Evolutionary conservation across 2,888 invertebrate genomes (phyloP), one percentile per base, ranked within the genome.

Genomic region (Lasioglossum morio): DNA sequence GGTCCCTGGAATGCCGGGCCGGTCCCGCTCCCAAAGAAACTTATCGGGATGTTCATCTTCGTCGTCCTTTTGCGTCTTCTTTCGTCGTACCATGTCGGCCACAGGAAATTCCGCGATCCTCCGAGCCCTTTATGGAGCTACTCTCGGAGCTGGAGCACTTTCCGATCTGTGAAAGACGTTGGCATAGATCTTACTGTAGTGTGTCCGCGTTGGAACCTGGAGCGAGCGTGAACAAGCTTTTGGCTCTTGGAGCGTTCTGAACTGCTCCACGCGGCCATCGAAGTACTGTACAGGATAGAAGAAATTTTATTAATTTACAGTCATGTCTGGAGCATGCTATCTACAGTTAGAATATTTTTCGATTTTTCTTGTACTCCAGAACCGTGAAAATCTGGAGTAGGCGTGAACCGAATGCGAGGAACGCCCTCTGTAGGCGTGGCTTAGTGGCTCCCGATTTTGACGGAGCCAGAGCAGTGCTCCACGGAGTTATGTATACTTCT

Each of bases 21-120:
- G 90, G 89, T 87, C 82, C 53, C 30, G 80, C 77, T 77, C 85
- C 85, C 82, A 90, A 88, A 89, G 90, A 79, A 73, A 84, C 86
- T 88, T 90, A 90, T 90, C 90, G 84, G 82, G 87, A 84, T 90
- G 91, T 90, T 81, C 87, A 90, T 91, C 91, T 91, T 85, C 77
- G 76, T 86, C 84, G 79, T 89, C 70, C 81, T 86, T 85, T 85
- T 82, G 76, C 87, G 57, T 77, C 84, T 80, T 79, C 87, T 78
- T 81, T 86, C 79, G 77, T 69, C 80, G 73, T 53, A 69, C 74
- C 34, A 30, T 8, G 19, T 16, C 53, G 70, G 60, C 63, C 77
- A 30, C 72, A 77, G 85, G 76, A 86, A 86, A 87, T 82, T 87
- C 87, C 74, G 87, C 77, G 77, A 84, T 66, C 57, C n/a, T 5